Base-by-base conservation (phyloP, 1,140 invertebrate species). In the Drosophila saltans region DNA sequence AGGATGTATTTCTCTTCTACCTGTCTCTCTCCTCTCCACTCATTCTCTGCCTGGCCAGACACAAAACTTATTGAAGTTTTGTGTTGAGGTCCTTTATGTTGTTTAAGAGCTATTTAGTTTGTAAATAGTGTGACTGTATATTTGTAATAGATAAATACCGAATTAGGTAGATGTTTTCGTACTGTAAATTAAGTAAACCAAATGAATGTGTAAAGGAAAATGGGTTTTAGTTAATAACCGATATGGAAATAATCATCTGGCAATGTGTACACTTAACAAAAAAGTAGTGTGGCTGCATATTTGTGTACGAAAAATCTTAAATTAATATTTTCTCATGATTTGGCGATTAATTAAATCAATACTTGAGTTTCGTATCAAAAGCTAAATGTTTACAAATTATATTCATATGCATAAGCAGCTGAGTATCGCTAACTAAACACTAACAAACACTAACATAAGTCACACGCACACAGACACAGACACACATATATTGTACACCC, bases 401-500 rank as follows among this genome's bases (percentile, higher is more conserved):
- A 83, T 71, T 80, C 76, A 82, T 72, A 78, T 69, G 66, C 45
- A 66, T 66, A 24, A 78, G 70, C 66, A 83, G 76, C 69, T 86
- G 82, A 88, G 78, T 82, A 70, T 66, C 83, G 73, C 63, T 68
- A 62, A 80, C 68, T 86, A 86, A 80, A 60, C 63, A 65, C 30
- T 48, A 36, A 26, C 62, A 69, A 69, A 72, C 30, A 43, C 59
- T 69, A 39, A 48, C 62, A 57, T 43, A 52, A 36, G 33, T 39
- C 59, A 52, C 59, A 72, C 39, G 41, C 62, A 57, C 43, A 52
- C 52, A 16, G 16, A 16, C 59, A 30, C 28, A 30, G 2, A 64
- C 61, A 72, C 67, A 33, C 6, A 36, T 7, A 36, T 7, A 36
- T 36, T 36, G 3, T 36, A 36, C 33, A 36, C 33, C 48, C 68